Conservation (phyloP, 2,113 vertebrate species). For the Paralichthys olivaceus region DNA sequence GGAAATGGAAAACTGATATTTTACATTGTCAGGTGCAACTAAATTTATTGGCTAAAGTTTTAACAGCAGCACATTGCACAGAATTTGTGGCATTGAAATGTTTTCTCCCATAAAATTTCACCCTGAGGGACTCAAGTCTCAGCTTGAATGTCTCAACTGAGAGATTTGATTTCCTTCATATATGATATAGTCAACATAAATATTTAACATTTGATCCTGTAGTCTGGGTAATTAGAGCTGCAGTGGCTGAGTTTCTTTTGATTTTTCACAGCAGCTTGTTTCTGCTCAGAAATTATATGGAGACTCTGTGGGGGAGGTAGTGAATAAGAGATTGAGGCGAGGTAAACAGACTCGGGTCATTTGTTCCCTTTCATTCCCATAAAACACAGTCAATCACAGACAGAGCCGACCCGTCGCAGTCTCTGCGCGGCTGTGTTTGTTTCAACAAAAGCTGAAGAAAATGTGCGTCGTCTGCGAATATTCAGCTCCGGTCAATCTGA, state of each 20-base stretch:
- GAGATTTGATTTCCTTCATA: neutral
- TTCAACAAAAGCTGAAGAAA: neutral
- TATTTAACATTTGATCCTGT: neutral
- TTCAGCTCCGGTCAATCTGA: neutral
- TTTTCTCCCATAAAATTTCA: neutral
- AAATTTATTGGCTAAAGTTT: constrained; percentile 38
- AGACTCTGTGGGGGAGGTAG: constrained; percentile 30
- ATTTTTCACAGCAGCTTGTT: constrained; percentile 24
- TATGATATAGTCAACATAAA: neutral
- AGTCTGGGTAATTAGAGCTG: constrained; percentile 2
- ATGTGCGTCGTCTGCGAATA: neutral
- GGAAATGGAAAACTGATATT: constrained; percentile 23
- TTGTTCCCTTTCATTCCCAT: constrained; percentile 23
- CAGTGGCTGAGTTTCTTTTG: neutral
- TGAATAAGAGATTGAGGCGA: constrained; percentile 27
- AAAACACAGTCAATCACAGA: constrained; percentile 11
- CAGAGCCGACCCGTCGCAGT: neutral
- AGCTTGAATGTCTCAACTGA: neutral
- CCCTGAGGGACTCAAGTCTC: neutral
- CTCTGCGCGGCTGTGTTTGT: neutral
- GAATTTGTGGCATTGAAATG: neutral
- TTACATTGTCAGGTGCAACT: constrained; percentile 30
- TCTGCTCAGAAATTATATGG: constrained; percentile 19
- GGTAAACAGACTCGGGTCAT: constrained; percentile 34
- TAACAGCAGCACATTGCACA: neutral